Base-by-base conservation (phyloP, 2,797 vertebrate species). In the Acropternis orthonyx region DNA sequence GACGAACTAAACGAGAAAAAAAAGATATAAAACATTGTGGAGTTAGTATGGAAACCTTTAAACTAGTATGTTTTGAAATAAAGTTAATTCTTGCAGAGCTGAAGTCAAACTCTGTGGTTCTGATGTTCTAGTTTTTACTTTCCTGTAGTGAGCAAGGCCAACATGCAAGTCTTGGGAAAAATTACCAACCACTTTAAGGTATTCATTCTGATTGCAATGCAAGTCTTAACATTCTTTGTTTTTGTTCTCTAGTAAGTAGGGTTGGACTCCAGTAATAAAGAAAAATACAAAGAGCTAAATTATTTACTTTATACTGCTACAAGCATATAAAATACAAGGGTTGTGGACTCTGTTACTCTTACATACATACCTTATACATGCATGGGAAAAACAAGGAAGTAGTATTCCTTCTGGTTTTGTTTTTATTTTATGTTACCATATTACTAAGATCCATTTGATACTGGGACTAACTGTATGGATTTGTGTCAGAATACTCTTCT, bases 1-100 rank as follows among this genome's bases (percentile, higher is more conserved):
- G 99, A 51, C 99, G 99, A 96, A 99, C 99, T 99, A 94, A 66
- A 92, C 7, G 39, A 91, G 72, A 74, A 89, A 84, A 84, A 26
- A 91, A 93, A 15, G 58, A 52, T 27, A 44, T 7, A 81, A 52
- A 89, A 34, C 27, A 59, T 48, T 77, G 62, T 61, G 75, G n/a
- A 71, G 49, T 91, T 80, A 88, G 46, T 56, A 43, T 6, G 27
- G 46, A 52, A 88, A 65, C 15, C 30, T 81, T 80, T n/a, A 28
- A 89, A 62, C 49, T 28, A 46, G 5, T 23, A 27, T 2, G 2
- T 56, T 74, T 22, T 69, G n/a, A 94, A 93, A 85, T 27, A n/a
- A 88, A 79, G 41, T 43, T 34, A 52, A 82, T 58, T 88, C 16
- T 65, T 65, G 16, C 44, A 82, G 36, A 88, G 44, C 17, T 63